These are phyloP conservation scores for Stramonita haemastoma DNA, from an alignment of 2,888 invertebrate species.

Conservation along the genomic window DNA sequence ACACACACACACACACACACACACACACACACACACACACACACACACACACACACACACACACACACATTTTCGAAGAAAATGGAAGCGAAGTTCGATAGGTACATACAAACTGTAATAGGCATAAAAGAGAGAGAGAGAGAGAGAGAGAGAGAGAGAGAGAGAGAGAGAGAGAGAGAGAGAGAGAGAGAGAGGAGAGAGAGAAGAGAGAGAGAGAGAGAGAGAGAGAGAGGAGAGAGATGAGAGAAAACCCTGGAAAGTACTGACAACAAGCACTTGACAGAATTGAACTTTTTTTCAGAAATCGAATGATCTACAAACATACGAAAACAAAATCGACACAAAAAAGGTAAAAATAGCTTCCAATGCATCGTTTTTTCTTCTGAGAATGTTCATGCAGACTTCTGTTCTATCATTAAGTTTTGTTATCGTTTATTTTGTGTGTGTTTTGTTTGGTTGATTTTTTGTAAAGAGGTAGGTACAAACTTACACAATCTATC, in stretches of 20 bases:
- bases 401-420: too few species aligned
- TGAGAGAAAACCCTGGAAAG: neutral
- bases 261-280: neutral
- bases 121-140: neutral
- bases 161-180: conserved; percentile 34
- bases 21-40: neutral
- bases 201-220: conserved; percentile 30
- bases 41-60: neutral
- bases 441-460: too few species aligned
- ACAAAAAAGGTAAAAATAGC: too few species aligned
- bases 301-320: too few species aligned
- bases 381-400: too few species aligned
- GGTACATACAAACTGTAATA: neutral
- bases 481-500: too few species aligned
- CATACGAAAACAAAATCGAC: too few species aligned
- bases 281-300: neutral
- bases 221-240: conserved; percentile 13
- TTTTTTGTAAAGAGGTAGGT: too few species aligned
- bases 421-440: too few species aligned
- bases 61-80: neutral
- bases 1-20: neutral
- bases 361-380: too few species aligned
- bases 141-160: conserved; percentile 24
- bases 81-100: neutral
- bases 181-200: conserved; percentile 35